These are phyloP conservation scores for Cheirogaleus major DNA, from an alignment of 2,797 vertebrate genomes.

Conservation along the genomic window DNA sequence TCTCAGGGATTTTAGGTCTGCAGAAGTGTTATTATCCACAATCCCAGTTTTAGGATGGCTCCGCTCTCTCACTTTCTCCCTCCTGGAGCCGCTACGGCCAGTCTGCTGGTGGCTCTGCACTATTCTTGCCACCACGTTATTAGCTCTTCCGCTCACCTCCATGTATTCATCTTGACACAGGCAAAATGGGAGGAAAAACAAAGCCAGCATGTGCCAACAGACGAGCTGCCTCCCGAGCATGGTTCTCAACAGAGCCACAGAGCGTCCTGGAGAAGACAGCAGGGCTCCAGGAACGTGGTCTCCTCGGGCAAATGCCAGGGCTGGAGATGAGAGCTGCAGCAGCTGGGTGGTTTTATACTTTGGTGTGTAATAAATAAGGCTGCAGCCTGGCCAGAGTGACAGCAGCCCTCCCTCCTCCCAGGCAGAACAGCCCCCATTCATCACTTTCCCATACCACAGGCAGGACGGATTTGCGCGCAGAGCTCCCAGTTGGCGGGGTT, in stretches of 20 bases:
- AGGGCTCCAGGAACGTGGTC: slow-evolving; percentile 72
- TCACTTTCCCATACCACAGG: slow-evolving; percentile 83
- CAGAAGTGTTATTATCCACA: slow-evolving; percentile 87
- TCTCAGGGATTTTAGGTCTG: slow-evolving; percentile 88
- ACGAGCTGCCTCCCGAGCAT: slow-evolving; percentile 85
- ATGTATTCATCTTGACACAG: slow-evolving; percentile 90
- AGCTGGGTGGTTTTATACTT: slow-evolving; percentile 86
- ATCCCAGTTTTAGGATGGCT: slow-evolving; percentile 86
- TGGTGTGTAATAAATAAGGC: slow-evolving; percentile 86
- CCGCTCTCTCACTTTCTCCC: slow-evolving; percentile 88
- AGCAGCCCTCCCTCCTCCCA: slow-evolving; percentile 83
- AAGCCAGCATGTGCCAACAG: slow-evolving; percentile 87
- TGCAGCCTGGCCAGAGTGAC: slow-evolving; percentile 84
- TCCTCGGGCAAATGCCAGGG: slow-evolving; percentile 79
- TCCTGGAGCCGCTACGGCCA: slow-evolving; percentile 87
- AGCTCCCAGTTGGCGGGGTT: slow-evolving; percentile 83
- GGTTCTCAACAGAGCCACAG: slow-evolving; percentile 79
- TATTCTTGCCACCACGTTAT: slow-evolving; percentile 88
- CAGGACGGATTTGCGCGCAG: slow-evolving; percentile 82
- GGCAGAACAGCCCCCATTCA: slow-evolving; percentile 87
- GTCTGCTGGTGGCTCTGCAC: slow-evolving; percentile 90
- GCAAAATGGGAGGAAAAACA: slow-evolving; percentile 88
- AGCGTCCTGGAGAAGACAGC: slow-evolving; percentile 70
- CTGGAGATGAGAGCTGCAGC: slow-evolving; percentile 78
- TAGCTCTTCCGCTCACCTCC: slow-evolving; percentile 92